These are phyloP conservation scores for Griposia aprilina DNA, from an alignment of 2,888 invertebrate species.

Conservation along the genomic window DNA sequence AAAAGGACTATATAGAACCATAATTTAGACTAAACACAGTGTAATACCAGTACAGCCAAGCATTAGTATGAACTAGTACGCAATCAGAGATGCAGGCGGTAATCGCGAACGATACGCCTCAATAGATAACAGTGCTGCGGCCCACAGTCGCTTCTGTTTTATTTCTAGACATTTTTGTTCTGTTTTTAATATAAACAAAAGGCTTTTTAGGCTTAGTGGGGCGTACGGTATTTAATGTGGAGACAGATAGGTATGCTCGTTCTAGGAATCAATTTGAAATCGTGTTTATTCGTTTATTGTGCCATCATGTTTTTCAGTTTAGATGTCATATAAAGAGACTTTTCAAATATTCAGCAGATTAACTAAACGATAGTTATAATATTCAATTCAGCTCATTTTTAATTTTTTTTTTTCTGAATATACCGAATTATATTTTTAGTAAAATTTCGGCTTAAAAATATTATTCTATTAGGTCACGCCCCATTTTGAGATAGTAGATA, in stretches of 20 bases:
- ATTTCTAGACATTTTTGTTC: slow-evolving; percentile 58
- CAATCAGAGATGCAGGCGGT: slow-evolving; percentile 67
- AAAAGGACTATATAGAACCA: not conserved
- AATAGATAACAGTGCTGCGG: slow-evolving; percentile 81
- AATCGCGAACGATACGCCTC: slow-evolving; percentile 77
- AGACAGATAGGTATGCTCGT: no score
- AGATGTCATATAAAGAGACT: no score
- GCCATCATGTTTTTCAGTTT: not conserved
- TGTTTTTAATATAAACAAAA: slow-evolving; percentile 45
- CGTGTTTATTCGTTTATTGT: not conserved
- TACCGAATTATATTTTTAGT: not conserved
- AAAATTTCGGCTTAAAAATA: no score
- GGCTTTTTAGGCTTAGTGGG: slow-evolving; percentile 10
- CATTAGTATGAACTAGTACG: slow-evolving; percentile 64
- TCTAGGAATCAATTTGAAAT: not conserved
- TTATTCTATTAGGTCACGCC: not conserved
- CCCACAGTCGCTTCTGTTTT: slow-evolving; percentile 53
- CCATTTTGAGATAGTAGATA: no score
- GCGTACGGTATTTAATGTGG: slow-evolving; percentile 24
- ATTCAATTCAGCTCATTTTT: no score
- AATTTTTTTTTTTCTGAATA: not conserved
- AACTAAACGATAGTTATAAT: not conserved
- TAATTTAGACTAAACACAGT: slow-evolving; percentile 1
- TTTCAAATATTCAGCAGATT: not conserved
- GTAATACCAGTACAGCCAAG: slow-evolving; percentile 20